Conservation (phyloP, 1,140 invertebrate species). For the Drosophila navojoa region DNA sequence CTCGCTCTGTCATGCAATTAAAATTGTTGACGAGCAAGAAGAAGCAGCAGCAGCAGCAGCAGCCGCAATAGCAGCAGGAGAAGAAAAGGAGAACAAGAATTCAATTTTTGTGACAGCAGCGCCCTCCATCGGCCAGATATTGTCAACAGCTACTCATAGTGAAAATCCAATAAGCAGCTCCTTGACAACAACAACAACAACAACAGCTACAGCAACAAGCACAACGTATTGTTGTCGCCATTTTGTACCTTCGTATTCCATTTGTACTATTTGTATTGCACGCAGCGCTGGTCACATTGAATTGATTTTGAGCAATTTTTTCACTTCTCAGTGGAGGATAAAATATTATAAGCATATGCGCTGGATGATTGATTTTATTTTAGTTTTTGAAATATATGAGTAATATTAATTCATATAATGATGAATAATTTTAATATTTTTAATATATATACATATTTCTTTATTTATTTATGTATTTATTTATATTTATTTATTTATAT, state of each 20-base stretch:
- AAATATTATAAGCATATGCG: conserved; percentile 23
- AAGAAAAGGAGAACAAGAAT: neutral
- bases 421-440: too few species aligned
- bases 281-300: conserved; percentile 63
- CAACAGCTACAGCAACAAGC: conserved; percentile 7
- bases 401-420: too few species aligned
- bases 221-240: conserved; percentile 61
- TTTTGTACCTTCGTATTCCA: conserved; percentile 64
- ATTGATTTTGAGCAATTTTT: conserved; percentile 71
- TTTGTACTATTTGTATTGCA: conserved; percentile 31
- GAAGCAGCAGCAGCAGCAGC: neutral
- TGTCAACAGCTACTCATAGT: conserved; percentile 58
- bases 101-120: conserved; percentile 35
- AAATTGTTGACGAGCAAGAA: conserved; percentile 20
- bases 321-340: neutral
- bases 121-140: conserved; percentile 11
- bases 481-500: too few species aligned
- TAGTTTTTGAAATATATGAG: too few species aligned
- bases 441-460: too few species aligned
- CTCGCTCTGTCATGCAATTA: conserved; percentile 44
- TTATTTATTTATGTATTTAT: too few species aligned
- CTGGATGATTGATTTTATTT: neutral
- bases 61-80: too few species aligned
- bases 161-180: conserved; percentile 74
- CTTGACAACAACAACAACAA: conserved; percentile 44